Conservation (phyloP, 2,113 vertebrate species). For the Etia nguti region DNA sequence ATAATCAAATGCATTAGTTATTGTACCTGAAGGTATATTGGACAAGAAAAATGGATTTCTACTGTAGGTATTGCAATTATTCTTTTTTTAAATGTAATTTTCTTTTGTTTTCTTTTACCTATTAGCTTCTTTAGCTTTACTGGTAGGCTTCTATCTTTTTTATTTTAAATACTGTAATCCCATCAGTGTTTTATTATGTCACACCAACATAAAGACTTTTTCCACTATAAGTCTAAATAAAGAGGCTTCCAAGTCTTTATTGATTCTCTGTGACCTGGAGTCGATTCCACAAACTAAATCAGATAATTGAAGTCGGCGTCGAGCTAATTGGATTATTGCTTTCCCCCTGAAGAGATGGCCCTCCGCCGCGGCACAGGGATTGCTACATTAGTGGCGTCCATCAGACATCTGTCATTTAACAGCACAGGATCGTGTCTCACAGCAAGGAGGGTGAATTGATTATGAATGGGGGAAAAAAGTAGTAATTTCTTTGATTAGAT, state of each 20-base stretch:
- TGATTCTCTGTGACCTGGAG: conserved; percentile 68
- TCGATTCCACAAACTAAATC: conserved; percentile 76
- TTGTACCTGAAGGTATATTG: conserved; percentile 46
- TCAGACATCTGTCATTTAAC: conserved; percentile 58
- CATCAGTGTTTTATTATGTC: not conserved
- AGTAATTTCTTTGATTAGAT: conserved; percentile 8
- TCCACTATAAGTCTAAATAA: conserved; percentile 55
- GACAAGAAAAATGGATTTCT: conserved; percentile 4
- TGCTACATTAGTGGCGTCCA: conserved; percentile 56
- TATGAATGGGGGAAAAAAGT: not conserved
- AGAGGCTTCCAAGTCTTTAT: conserved; percentile 63
- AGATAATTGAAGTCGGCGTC: conserved; percentile 78
- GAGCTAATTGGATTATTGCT: conserved; percentile 81
- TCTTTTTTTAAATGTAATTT: not conserved
- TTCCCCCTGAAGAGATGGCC: conserved; percentile 65
- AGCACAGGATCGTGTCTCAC: not conserved
- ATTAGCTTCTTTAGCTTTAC: not conserved
- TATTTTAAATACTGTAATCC: not conserved
- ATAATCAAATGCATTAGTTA: conserved; percentile 45
- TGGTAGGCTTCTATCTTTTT: not conserved
- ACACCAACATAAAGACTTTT: conserved; percentile 1
- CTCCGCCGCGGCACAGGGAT: conserved; percentile 35
- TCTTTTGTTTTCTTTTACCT: not conserved
- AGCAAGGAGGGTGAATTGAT: conserved; percentile 42
- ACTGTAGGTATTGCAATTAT: not conserved